phyloP scores from a whole-genome alignment of 30 jellyfish, hydroid and myxozoan species.

The Cassiopea xamachana region DNA sequence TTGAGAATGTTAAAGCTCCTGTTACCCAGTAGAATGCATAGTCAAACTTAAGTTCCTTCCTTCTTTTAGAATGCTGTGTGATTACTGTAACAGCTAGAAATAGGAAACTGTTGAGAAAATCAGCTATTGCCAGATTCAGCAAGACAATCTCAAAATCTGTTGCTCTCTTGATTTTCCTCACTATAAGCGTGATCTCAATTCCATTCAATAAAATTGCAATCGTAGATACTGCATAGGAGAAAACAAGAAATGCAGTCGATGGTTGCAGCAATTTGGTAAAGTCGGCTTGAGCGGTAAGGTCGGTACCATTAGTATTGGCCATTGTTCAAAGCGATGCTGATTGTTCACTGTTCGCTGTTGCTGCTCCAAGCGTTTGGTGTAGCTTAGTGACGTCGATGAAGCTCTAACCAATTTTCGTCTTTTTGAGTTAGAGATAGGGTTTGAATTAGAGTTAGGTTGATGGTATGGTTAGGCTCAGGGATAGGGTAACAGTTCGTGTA shows the following conservation, averaged over 20 bases:
- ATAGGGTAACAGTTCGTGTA: too few species aligned
- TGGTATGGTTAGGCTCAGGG: too few species aligned
- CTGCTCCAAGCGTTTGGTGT: too few species aligned
- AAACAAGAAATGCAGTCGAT: neutral
- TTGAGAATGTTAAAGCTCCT: neutral
- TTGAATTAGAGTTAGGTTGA: too few species aligned
- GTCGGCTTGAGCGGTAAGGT: neutral
- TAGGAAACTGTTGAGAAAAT: conserved; percentile 8
- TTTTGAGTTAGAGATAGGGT: too few species aligned
- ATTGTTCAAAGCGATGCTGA: neutral
- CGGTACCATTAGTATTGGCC: neutral
- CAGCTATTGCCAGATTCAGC: conserved; percentile 51
- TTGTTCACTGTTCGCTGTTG: too few species aligned
- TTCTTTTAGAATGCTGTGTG: neutral
- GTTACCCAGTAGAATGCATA: neutral
- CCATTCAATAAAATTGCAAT: conserved; percentile 25
- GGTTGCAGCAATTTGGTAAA: neutral
- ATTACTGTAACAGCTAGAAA: neutral
- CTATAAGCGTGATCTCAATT: conserved; percentile 7
- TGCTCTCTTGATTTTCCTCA: conserved; percentile 1
- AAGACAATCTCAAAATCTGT: conserved; percentile 47
- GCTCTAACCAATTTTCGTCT: too few species aligned
- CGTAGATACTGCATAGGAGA: neutral
- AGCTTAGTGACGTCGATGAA: too few species aligned
- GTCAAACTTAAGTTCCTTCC: neutral